Percentiles rank a stretch among this genome's conserved stretches.
Conservation (phyloP, 2,113 vertebrate species). For the Paramisgurnus dabryanus region DNA sequence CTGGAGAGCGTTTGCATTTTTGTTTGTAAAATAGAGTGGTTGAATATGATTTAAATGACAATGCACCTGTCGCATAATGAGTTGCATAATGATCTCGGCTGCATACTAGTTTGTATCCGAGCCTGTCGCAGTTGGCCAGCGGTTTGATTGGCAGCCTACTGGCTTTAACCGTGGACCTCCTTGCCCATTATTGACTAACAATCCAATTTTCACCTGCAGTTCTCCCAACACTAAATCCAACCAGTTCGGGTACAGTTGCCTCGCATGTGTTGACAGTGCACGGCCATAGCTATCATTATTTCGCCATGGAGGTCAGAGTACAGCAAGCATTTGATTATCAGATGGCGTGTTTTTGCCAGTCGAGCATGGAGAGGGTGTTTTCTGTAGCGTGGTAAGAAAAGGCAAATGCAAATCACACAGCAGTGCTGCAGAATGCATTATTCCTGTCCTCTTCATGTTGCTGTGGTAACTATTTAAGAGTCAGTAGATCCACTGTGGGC, state of each 20-base stretch:
- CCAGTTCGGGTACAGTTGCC: conserved; percentile 8
- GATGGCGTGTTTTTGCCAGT: conserved; percentile 24
- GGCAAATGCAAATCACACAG: conserved; percentile 62
- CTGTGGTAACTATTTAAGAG: conserved; percentile 79
- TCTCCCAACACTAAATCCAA: conserved; percentile 11
- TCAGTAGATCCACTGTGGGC: conserved; percentile 67
- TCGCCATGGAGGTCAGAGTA: conserved; percentile 38
- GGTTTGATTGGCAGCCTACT: conserved; percentile 22
- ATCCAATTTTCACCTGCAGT: conserved; percentile 2
- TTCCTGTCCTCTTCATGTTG: conserved; percentile 74
- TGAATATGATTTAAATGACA: conserved; percentile 29
- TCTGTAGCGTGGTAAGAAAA: conserved; percentile 9
- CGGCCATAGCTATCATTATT: conserved; percentile 29
- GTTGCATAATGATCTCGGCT: conserved; percentile 8
- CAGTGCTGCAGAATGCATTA: conserved; percentile 70
- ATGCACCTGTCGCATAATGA: conserved; percentile 12
- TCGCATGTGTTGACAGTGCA: conserved; percentile 17
- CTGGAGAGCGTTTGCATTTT: neutral
- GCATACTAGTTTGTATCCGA: neutral
- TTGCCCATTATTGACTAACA: conserved; percentile 20
- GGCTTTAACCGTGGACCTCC: conserved; percentile 5
- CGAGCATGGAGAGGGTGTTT: conserved; percentile 7
- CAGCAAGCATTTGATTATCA: conserved; percentile 45
- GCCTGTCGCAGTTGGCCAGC: conserved; percentile 4
- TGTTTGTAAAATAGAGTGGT: neutral